Base-by-base conservation (phyloP, 2,797 vertebrate species). In the Perodicticus potto region DNA sequence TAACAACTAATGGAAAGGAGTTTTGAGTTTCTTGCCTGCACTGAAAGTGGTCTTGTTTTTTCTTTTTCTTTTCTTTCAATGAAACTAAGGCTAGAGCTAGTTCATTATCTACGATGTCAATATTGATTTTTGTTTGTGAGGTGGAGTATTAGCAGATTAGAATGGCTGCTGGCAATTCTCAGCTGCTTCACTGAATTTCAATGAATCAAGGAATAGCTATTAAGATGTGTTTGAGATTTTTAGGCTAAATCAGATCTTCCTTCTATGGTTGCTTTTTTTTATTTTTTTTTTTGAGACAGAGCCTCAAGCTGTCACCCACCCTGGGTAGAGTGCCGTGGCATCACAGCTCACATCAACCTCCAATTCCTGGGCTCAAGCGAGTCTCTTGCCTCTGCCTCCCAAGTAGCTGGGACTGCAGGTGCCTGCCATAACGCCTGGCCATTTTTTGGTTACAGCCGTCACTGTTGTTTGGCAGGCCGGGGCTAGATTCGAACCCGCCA, bases 121-220 rank as follows among this genome's bases (percentile, higher is more conserved):
- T 93, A 94, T 96, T 95, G 96, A 92, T 91, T 97, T 96, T 95
- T 96, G 49, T 87, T 97, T 93, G 78, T 4, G 2, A 93, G 86
- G 57, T 92, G 22, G 87, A 86, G 12, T 90, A 90, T 85, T 96
- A 97, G 93, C 93, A 96, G 94, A 87, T 92, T 91, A 89, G 87
- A 92, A 88, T 90, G 87, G 34, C 85, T 93, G 40, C 91, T 82
- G 70, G 84, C 87, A 85, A 2, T 82, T 96, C 65, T 89, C 61
- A 93, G 81, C 81, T 61, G 77, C 89, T 87, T 82, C 63, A 34
- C 27, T 94, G 93, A 95, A 86, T 92, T 80, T 72, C 82, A 92
- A 49, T 94, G 85, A 93, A 90, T 91, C 63, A 85, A 85, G 57
- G 57, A 43, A 49, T 93, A 40, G 25, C 94, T 82, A 13, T 92